phyloP scores from a whole-genome alignment of 2,888 invertebrate species.

The Caenorhabditis imperialis region DNA sequence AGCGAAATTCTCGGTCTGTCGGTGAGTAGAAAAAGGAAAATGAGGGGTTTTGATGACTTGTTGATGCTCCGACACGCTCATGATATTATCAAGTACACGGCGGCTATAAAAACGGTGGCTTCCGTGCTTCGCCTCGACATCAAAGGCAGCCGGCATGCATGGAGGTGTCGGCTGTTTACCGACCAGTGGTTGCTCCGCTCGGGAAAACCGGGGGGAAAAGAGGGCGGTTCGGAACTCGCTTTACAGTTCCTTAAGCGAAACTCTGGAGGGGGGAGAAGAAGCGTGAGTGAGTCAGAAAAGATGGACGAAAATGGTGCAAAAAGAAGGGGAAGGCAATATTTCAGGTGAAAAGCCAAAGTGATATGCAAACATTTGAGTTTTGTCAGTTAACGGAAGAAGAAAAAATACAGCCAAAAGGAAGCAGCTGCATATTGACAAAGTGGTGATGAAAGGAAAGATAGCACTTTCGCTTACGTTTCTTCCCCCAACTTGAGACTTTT shows the following conservation, averaged over 20 bases:
- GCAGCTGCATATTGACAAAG: conserved; percentile 42
- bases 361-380: conserved; percentile 48
- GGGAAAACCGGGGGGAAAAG: not conserved
- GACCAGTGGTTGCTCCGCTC: conserved; percentile 34
- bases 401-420: conserved; percentile 20
- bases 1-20: conserved; percentile 31
- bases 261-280: conserved; percentile 2
- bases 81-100: conserved; percentile 49
- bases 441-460: conserved; percentile 1
- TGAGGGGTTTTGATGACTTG: conserved; percentile 32
- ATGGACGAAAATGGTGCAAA: conserved; percentile 21
- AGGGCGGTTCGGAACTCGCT: conserved; percentile 24
- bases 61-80: conserved; percentile 41
- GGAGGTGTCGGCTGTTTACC: conserved; percentile 53
- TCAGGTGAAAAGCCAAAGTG: conserved; percentile 43
- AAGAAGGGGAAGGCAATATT: conserved; percentile 30
- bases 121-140: conserved; percentile 47
- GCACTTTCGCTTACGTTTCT: too few relatives aligned
- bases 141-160: conserved; percentile 47
- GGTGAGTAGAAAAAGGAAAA: conserved; percentile 40
- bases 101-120: conserved; percentile 48
- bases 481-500: too few relatives aligned
- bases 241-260: conserved; percentile 16
- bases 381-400: conserved; percentile 35
- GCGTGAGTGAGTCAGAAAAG: conserved; percentile 31